These are phyloP conservation scores for Fistularia commersonii DNA, from an alignment of 2,797 vertebrate species.

Conservation along the genomic window DNA sequence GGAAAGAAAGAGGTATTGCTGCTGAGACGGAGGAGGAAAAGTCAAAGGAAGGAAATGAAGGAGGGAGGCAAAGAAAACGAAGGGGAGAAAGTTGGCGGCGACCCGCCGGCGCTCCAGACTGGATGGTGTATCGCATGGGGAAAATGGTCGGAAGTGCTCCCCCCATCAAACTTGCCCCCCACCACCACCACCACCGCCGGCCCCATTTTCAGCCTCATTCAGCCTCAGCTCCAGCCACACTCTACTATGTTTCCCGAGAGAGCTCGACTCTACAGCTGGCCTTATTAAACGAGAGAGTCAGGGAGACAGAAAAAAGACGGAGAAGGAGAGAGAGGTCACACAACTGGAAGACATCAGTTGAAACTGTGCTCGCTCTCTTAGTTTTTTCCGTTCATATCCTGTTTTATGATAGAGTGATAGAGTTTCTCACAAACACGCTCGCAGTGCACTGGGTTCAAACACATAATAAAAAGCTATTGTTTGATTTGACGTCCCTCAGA, in stretches of 20 bases:
- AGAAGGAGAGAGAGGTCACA: slow-evolving; percentile 73
- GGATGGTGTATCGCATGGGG: slow-evolving; percentile 58
- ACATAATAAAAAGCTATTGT: slow-evolving; percentile 73
- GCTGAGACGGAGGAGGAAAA: slow-evolving; percentile 43
- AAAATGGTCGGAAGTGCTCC: slow-evolving; percentile 71
- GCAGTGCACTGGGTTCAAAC: slow-evolving; percentile 71
- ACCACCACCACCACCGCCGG: slow-evolving; percentile 39
- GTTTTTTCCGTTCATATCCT: slow-evolving; percentile 76
- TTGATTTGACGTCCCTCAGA: slow-evolving; percentile 67
- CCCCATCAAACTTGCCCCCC: slow-evolving; percentile 48
- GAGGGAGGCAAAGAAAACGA: slow-evolving; percentile 40
- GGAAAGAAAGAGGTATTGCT: slow-evolving; percentile 13
- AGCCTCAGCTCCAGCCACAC: slow-evolving; percentile 70
- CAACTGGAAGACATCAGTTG: slow-evolving; percentile 79
- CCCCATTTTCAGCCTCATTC: slow-evolving; percentile 66
- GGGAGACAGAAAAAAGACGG: slow-evolving; percentile 66
- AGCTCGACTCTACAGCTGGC: slow-evolving; percentile 75
- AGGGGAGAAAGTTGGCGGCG: slow-evolving; percentile 49
- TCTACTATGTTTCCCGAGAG: slow-evolving; percentile 68
- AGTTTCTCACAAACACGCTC: slow-evolving; percentile 75
- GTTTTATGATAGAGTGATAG: slow-evolving; percentile 75
- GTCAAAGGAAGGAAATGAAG: slow-evolving; percentile 51
- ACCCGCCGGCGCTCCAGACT: slow-evolving; percentile 64
- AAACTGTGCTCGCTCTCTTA: slow-evolving; percentile 62
- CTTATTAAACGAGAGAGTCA: slow-evolving; percentile 73